These are phyloP conservation scores for Gobiocypris rarus DNA, from an alignment of 2,113 vertebrate genomes.

Conservation along the genomic window DNA sequence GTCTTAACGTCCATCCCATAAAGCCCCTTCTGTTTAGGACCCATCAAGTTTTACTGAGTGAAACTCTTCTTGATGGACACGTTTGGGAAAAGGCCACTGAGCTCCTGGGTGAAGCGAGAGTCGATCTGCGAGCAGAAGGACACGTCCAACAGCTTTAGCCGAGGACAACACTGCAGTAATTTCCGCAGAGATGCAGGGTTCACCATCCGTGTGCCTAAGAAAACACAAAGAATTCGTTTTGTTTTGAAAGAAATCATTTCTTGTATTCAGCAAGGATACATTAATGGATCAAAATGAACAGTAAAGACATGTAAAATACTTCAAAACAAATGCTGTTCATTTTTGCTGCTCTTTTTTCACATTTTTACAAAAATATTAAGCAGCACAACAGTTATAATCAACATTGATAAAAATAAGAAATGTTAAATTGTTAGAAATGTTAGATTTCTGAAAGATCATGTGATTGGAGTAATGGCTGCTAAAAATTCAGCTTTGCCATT, in stretches of 20 bases:
- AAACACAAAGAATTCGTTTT: background rate
- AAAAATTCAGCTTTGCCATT: too few relatives aligned
- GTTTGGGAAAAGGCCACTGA: constrained; percentile 86
- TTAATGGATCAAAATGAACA: background rate
- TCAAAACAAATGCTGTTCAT: background rate
- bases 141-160: constrained; percentile 90
- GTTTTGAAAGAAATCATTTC: background rate
- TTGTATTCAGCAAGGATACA: background rate
- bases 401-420: too few relatives aligned
- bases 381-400: too few relatives aligned
- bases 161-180: constrained; percentile 89
- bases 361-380: too few relatives aligned
- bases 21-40: background rate
- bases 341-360: too few relatives aligned
- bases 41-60: constrained; percentile 83
- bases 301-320: background rate
- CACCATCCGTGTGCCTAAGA: constrained; percentile 81
- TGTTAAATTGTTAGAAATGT: too few relatives aligned
- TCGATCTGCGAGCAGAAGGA: constrained; percentile 99
- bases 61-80: constrained; percentile 98
- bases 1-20: background rate
- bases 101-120: constrained; percentile 88
- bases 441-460: too few relatives aligned
- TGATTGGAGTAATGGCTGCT: too few relatives aligned
- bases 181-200: constrained; percentile 88